phyloP scores from a whole-genome alignment of 1,140 invertebrate species.

The Anagrus nilaparvatae region DNA sequence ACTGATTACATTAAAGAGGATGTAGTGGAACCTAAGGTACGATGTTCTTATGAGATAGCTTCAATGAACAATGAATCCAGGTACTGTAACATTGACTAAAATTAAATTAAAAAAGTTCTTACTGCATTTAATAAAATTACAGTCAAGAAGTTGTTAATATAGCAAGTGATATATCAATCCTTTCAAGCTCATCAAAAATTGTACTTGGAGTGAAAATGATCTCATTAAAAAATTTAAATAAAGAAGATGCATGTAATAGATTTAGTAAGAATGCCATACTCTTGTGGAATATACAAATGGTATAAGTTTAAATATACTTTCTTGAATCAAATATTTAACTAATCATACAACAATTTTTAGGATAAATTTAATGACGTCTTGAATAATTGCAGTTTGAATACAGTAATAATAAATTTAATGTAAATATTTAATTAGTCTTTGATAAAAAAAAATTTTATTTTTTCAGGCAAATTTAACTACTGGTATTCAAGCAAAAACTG shows the following conservation, averaged over 20 bases:
- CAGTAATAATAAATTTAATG: constrained; percentile 10
- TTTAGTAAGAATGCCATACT: constrained; percentile 11
- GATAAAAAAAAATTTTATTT: not conserved
- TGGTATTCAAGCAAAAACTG: constrained; percentile 7
- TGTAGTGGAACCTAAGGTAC: constrained; percentile 15
- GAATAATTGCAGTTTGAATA: constrained; percentile 15
- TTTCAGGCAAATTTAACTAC: constrained; percentile 10
- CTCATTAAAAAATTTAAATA: constrained; percentile 13
- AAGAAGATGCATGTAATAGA: constrained; percentile 18
- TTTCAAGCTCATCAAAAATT: constrained; percentile 15
- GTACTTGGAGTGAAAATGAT: constrained; percentile 16
- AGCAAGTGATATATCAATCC: constrained; percentile 17
- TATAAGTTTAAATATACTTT: too few relatives aligned
- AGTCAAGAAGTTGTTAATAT: constrained; percentile 19
- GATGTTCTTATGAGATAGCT: constrained; percentile 17
- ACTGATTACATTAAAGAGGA: constrained; percentile 18
- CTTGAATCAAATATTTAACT: too few relatives aligned
- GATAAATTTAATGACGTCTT: constrained; percentile 2
- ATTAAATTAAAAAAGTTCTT: not conserved
- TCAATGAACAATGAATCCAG: constrained; percentile 9
- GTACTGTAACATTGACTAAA: constrained; percentile 2
- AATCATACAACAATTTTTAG: constrained; percentile 1
- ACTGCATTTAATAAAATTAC: constrained; percentile 8
- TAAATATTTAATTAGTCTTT: not conserved
- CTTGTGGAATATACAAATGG: too few relatives aligned